These are phyloP conservation scores for Homalodisca vitripennis DNA, from an alignment of 1,140 invertebrate genomes.

Conservation along the genomic window DNA sequence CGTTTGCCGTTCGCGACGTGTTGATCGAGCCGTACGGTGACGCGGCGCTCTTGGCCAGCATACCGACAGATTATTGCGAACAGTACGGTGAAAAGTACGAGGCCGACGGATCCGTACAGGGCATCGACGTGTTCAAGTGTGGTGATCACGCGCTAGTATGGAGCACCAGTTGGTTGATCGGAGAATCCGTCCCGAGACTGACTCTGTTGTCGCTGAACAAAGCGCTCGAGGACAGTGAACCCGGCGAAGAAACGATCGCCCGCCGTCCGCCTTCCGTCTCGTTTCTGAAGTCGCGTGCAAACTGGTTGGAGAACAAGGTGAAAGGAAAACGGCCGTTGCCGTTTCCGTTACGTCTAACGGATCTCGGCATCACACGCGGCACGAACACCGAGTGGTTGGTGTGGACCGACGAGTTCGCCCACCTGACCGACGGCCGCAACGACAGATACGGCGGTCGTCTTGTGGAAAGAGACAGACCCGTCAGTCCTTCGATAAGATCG, in stretches of 20 bases:
- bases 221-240: not conserved
- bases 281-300: not conserved
- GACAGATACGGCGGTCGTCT: not conserved
- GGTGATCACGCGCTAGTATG: no score
- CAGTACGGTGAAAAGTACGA: not conserved
- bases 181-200: not conserved
- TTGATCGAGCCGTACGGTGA: not conserved
- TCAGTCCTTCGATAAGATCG: no score
- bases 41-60: not conserved
- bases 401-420: conserved; percentile 8
- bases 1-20: not conserved
- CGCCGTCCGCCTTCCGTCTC: not conserved
- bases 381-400: not conserved
- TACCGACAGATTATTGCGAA: not conserved
- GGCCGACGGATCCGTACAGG: not conserved
- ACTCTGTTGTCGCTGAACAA: not conserved
- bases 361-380: not conserved
- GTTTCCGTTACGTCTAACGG: not conserved
- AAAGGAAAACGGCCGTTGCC: not conserved
- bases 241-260: not conserved
- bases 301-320: not conserved
- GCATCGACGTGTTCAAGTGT: no score
- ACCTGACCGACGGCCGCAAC: not conserved
- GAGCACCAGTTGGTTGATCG: not conserved
- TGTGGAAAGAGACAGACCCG: not conserved